Base-by-base conservation (phyloP, 2,888 invertebrate genomes). In the Agrilus mali region DNA sequence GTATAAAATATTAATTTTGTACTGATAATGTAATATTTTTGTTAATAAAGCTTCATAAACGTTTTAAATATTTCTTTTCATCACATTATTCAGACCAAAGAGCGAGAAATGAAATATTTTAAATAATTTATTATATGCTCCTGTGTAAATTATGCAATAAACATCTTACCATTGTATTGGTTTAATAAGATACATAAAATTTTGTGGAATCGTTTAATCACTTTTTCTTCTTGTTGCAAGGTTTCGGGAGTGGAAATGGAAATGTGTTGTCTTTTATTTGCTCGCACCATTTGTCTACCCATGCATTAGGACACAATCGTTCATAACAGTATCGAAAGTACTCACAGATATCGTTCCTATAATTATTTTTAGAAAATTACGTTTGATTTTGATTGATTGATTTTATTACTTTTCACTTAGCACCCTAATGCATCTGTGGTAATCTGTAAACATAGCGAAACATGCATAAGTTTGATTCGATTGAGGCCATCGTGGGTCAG, bases 401-500 rank as follows among this genome's bases (percentile, higher is more conserved):
- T n/a, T n/a, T n/a, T n/a, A n/a, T 35, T 44, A 47, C 47, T 31
- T 15, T 20, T 39, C 42, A 36, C 43, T 35, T 35, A 51, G 46
- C 22, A 55, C 43, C 31, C 48, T 45, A 16, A 47, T 50, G 43
- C 58, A 59, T 45, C 53, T 51, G 32, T 56, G 52, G 41, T 54
- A 58, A 47, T 59, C 58, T 7, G 50, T 35, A 43, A 52, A 59
- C 52, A 53, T 55, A 36, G 47, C 45, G 37, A 49, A 59, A 38
- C 59, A 59, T 35, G 52, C 50, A 79, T 80, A 83, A 20, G 89
- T 86, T 67, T 89, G 86, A 68, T 93, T 90, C 66, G 73, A 73
- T 68, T 94, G 93, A 55, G 94, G 94, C 69, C 93, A 95, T 60
- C 94, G 79, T 58, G 93, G 86, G 74, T 95, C 95, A 65, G 84